Evolutionary conservation across 2,797 vertebrate genomes (phyloP).

Genomic region (Artibeus lituratus): DNA sequence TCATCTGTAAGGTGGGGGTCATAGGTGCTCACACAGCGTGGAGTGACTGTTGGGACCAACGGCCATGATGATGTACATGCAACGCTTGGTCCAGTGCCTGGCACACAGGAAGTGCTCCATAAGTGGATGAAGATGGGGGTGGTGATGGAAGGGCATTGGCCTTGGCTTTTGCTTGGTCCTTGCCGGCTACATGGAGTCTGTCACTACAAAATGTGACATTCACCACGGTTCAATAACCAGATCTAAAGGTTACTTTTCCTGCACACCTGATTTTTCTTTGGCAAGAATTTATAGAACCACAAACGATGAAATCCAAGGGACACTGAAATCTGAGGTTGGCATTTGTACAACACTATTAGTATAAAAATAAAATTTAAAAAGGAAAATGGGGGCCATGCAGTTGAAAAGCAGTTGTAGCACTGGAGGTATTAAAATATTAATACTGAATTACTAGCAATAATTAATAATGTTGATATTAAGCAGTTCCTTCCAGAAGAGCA

Average conservation of each 20-base stretch:
- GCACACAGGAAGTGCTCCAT: neutral
- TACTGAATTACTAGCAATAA: neutral
- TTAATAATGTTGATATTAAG: neutral
- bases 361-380: neutral
- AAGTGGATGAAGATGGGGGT: no score
- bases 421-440: neutral
- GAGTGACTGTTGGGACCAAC: neutral
- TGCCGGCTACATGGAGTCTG: neutral
- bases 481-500: neutral
- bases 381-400: neutral
- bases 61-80: neutral
- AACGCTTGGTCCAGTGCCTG: neutral
- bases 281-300: neutral
- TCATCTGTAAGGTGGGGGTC: neutral
- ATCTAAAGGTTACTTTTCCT: neutral
- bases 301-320: neutral
- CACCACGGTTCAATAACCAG: neutral
- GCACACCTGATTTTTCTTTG: neutral
- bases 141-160: neutral
- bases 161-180: neutral
- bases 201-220: neutral
- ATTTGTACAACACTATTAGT: neutral
- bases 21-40: fast-evolving
- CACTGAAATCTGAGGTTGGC: neutral
- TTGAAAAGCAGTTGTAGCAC: neutral